Conservation (phyloP, 2,888 invertebrate species). For the Drosophila pegasa region DNA sequence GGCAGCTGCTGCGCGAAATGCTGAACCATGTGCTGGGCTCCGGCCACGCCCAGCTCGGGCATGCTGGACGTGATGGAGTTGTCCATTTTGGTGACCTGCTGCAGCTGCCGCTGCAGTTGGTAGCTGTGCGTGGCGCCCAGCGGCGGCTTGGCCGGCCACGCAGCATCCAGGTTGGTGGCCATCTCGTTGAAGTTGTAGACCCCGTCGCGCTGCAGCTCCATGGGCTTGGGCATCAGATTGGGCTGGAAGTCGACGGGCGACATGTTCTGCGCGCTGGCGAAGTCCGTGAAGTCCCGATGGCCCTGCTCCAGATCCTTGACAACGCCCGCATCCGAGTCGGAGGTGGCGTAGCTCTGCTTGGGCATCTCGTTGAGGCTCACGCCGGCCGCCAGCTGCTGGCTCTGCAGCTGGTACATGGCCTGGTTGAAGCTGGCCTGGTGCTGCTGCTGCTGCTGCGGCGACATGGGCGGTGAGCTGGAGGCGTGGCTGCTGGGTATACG, state of each 20-base stretch:
- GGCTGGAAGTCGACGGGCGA: conserved; percentile 82
- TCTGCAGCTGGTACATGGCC: conserved; percentile 86
- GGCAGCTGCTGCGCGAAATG: conserved; percentile 62
- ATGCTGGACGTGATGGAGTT: conserved; percentile 69
- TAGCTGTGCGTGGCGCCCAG: conserved; percentile 78
- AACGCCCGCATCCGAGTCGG: conserved; percentile 87
- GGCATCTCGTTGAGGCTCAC: conserved; percentile 10
- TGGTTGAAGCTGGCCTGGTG: conserved; percentile 87
- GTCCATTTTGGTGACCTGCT: conserved; percentile 82
- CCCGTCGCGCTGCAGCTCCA: conserved; percentile 82
- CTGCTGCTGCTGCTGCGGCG: conserved; percentile 85
- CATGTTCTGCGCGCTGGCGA: conserved; percentile 83
- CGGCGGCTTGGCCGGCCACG: conserved; percentile 85
- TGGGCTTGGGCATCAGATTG: conserved; percentile 80
- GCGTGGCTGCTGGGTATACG: conserved; percentile 86
- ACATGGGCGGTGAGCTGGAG: conserved; percentile 86
- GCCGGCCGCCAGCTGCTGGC: conserved; percentile 86
- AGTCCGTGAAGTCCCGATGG: conserved; percentile 79
- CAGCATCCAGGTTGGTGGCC: conserved; percentile 86
- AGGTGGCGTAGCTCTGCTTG: conserved; percentile 82
- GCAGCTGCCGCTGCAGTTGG: conserved; percentile 79
- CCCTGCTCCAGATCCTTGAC: conserved; percentile 80
- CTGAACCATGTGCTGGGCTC: conserved; percentile 56
- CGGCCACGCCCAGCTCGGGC: conserved; percentile 51
- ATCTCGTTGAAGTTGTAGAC: conserved; percentile 87